Percentiles rank a stretch among this genome's conserved stretches.
These are phyloP conservation scores for Hippopotamyrus pictus DNA, from an alignment of 2,797 vertebrate species.

Conservation along the genomic window DNA sequence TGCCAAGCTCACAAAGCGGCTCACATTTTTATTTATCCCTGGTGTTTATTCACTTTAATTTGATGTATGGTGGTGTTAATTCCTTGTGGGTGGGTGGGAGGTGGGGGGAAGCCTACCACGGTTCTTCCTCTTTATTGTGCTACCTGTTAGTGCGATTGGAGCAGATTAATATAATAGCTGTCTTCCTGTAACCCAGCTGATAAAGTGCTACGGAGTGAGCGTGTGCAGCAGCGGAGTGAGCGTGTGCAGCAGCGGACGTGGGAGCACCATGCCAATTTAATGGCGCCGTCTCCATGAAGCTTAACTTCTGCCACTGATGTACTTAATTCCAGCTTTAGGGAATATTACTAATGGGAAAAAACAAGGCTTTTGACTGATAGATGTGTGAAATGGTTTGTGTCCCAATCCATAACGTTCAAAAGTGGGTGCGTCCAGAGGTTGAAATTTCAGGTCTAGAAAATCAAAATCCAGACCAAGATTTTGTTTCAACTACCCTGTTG, in stretches of 20 bases:
- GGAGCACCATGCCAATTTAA: neutral
- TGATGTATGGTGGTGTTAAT: slow-evolving; percentile 52
- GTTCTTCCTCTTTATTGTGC: slow-evolving; percentile 46
- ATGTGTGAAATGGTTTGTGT: neutral
- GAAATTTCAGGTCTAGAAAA: neutral
- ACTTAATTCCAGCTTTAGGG: neutral
- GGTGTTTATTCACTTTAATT: slow-evolving; percentile 28
- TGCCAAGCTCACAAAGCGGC: slow-evolving; percentile 66
- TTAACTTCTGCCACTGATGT: neutral
- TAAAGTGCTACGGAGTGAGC: neutral
- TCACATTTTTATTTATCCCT: slow-evolving; percentile 59
- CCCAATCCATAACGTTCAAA: neutral
- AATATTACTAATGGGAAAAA: neutral
- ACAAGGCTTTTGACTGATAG: neutral
- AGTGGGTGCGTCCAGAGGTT: neutral
- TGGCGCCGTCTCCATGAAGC: neutral
- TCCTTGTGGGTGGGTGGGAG: slow-evolving; percentile 37
- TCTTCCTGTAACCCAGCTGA: slow-evolving; percentile 42
- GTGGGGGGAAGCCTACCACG: slow-evolving; percentile 34
- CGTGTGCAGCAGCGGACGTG: neutral
- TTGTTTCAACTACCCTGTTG: neutral
- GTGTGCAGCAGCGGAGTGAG: neutral
- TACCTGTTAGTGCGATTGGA: slow-evolving; percentile 45
- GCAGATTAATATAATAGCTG: slow-evolving; percentile 23
- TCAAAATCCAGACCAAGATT: neutral